Percentiles rank a stretch among this genome's conserved stretches.
phyloP scores from a whole-genome alignment of 2,797 vertebrate species.

The Tapirus indicus region DNA sequence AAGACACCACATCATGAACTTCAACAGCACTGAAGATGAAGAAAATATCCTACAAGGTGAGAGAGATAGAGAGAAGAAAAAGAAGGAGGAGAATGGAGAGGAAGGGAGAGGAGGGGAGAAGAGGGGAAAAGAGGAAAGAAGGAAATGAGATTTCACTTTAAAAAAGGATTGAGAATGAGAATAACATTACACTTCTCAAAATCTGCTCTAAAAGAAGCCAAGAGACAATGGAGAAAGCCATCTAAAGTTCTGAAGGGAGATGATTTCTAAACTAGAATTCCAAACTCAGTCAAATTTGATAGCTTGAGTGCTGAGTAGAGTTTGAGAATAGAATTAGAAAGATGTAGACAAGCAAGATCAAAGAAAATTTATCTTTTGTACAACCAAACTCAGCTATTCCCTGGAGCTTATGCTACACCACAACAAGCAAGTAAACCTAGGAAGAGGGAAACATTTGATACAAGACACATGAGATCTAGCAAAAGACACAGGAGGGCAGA shows the following conservation, averaged over 20 bases:
- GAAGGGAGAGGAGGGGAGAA: neutral
- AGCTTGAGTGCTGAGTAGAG: neutral
- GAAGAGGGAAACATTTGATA: no score
- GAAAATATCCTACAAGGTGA: neutral
- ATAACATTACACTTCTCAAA: neutral
- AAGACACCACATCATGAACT: neutral
- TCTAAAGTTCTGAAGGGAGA: neutral
- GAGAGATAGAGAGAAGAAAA: neutral
- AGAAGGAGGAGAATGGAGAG: fast-evolving
- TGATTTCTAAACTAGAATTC: neutral
- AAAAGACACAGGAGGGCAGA: neutral
- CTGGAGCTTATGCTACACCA: no score
- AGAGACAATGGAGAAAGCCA: neutral
- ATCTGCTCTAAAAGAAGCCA: neutral
- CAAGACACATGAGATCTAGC: neutral
- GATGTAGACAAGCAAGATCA: no score
- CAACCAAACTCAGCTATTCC: no score
- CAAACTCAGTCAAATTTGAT: neutral
- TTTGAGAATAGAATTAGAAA: no score
- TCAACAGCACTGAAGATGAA: neutral
- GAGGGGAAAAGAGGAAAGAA: neutral
- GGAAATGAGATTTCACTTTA: neutral
- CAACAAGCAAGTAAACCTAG: no score
- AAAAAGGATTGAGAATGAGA: neutral
- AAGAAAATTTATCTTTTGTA: no score